These are phyloP conservation scores for Diorhabda carinulata DNA, from an alignment of 1,140 invertebrate genomes.

Conservation along the genomic window DNA sequence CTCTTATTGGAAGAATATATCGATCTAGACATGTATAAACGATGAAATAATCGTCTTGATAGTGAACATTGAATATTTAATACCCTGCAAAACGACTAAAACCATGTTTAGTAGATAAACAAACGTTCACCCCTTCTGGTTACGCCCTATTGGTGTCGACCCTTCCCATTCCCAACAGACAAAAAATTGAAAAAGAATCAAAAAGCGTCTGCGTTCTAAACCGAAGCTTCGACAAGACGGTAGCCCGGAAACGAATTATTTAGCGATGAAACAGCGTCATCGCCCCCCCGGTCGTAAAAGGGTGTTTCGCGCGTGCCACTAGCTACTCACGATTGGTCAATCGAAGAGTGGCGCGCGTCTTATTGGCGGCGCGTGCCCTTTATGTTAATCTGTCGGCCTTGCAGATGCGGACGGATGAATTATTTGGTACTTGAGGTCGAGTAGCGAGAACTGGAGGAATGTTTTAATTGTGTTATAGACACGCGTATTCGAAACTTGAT, in stretches of 20 bases:
- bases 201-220: neutral
- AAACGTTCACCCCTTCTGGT: neutral
- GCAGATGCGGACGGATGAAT: no score
- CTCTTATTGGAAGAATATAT: no score
- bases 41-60: no score
- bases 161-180: neutral
- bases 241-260: neutral
- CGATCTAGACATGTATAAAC: no score
- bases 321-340: neutral
- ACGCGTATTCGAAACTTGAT: no score
- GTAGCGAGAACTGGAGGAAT: no score
- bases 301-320: slow-evolving; percentile 8
- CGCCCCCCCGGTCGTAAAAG: neutral
- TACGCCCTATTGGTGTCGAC: neutral
- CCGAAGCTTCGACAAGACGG: neutral
- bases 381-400: neutral
- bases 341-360: slow-evolving; percentile 16
- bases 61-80: no score
- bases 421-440: no score
- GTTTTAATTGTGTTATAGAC: no score
- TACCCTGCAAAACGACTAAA: no score
- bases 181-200: neutral
- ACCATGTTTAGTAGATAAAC: no score
- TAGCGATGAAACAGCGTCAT: neutral
- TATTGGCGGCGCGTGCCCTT: slow-evolving; percentile 28